A percentile compares a stretch with the other conserved stretches of the same genome.
phyloP scores from a whole-genome alignment of 2,113 vertebrate genomes.

The Thermophis baileyi region DNA sequence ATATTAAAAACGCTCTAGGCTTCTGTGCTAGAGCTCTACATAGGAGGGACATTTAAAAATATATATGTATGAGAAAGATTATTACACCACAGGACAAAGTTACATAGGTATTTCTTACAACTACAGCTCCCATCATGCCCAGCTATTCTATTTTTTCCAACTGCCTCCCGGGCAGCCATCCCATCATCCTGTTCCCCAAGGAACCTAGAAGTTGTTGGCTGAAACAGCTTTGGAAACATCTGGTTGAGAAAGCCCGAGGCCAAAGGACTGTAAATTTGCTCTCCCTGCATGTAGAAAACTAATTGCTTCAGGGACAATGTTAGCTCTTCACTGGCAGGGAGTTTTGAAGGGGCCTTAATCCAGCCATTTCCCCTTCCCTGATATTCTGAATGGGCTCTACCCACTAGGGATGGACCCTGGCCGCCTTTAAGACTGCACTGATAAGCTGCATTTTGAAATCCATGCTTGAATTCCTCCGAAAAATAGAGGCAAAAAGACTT shows the following conservation, averaged over 20 bases:
- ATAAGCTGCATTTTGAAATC: background rate
- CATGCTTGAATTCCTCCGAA: background rate
- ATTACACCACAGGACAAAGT: background rate
- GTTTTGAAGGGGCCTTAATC: background rate
- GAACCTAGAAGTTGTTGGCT: background rate
- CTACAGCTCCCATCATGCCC: background rate
- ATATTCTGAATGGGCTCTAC: background rate
- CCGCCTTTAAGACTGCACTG: background rate
- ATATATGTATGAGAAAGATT: background rate
- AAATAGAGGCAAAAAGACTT: background rate
- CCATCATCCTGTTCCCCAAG: background rate
- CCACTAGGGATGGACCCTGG: background rate
- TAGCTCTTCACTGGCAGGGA: background rate
- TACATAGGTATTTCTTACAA: background rate
- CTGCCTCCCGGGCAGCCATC: background rate
- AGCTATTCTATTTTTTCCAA: background rate
- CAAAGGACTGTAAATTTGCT: background rate
- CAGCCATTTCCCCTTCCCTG: background rate
- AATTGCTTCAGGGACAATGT: background rate
- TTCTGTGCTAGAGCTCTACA: background rate
- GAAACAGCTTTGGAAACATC: background rate
- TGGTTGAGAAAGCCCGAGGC: background rate
- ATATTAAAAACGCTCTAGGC: background rate
- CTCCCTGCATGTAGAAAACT: background rate
- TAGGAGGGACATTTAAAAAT: background rate